These are phyloP conservation scores for Thomomys bottae DNA, from an alignment of 2,113 vertebrate genomes.

Conservation along the genomic window DNA sequence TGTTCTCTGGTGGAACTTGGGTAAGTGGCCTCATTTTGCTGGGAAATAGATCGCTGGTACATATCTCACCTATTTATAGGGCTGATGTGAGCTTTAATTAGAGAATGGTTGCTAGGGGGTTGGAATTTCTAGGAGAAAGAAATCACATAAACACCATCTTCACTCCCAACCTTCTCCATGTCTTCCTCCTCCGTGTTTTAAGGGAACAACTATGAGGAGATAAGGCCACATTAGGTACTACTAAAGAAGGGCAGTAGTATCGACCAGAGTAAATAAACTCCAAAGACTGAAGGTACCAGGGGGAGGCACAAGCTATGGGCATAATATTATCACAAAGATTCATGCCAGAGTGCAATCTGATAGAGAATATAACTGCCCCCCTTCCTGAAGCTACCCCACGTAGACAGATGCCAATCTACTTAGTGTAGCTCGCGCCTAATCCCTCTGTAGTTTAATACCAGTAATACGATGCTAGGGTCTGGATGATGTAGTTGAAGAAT, in stretches of 20 bases:
- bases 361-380: conserved; percentile 39
- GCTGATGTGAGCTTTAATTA: conserved; percentile 68
- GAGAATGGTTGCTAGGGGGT: conserved; percentile 57
- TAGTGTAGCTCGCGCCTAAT: conserved; percentile 61
- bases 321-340: background rate
- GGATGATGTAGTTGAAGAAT: conserved; percentile 45
- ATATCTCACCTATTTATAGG: conserved; percentile 66
- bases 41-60: conserved; percentile 22
- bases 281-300: conserved; percentile 1
- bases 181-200: conserved; percentile 43
- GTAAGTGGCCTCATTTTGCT: background rate
- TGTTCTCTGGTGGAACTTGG: conserved; percentile 16
- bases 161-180: background rate
- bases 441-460: conserved; percentile 65
- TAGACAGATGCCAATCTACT: conserved; percentile 59
- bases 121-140: conserved; percentile 65
- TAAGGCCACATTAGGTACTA: conserved; percentile 27
- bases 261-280: conserved; percentile 52
- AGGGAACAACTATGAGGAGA: background rate
- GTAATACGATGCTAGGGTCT: conserved; percentile 33
- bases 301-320: background rate
- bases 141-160: conserved; percentile 57
- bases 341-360: conserved; percentile 66
- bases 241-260: conserved; percentile 50
- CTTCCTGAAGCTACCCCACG: background rate